These are phyloP conservation scores for Lycaena phlaeas DNA, from an alignment of 2,888 invertebrate species.

Conservation along the genomic window DNA sequence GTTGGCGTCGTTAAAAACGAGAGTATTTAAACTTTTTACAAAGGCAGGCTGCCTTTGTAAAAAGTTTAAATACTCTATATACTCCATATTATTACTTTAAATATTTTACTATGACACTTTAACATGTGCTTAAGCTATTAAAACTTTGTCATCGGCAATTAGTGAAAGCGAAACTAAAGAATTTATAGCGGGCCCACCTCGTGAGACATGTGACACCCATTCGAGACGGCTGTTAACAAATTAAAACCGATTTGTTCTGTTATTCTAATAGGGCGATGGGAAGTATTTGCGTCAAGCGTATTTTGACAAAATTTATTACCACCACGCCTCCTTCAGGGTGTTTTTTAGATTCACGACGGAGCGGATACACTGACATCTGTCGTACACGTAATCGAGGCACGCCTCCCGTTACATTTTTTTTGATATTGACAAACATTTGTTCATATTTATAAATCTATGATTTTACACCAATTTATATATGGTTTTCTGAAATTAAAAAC, in stretches of 20 bases:
- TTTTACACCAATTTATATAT: too few relatives aligned
- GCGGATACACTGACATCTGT: conserved; percentile 64
- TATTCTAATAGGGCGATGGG: conserved; percentile 69
- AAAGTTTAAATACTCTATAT: too few relatives aligned
- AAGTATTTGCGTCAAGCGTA: conserved; percentile 62
- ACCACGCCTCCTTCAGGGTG: conserved; percentile 60
- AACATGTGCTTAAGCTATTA: conserved; percentile 64
- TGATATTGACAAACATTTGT: conserved; percentile 30
- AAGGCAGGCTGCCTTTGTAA: too few relatives aligned
- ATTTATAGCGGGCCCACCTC: conserved; percentile 44
- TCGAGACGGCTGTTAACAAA: conserved; percentile 68
- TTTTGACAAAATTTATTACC: conserved; percentile 72
- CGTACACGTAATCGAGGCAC: conserved; percentile 48
- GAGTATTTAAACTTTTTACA: too few relatives aligned
- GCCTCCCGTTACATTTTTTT: conserved; percentile 36
- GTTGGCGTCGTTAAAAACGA: too few relatives aligned
- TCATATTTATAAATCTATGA: neutral
- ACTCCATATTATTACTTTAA: too few relatives aligned
- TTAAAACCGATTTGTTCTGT: conserved; percentile 69
- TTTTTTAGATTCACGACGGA: conserved; percentile 46
- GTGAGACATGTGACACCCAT: conserved; percentile 64
- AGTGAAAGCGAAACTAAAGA: conserved; percentile 60
- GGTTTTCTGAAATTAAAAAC: too few relatives aligned
- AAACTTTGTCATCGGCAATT: conserved; percentile 66
- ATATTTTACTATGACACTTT: too few relatives aligned